Evolutionary conservation across 2,797 vertebrate genomes (phyloP), one percentile per base, ranked within the genome.

Genomic region (Sebastolobus altivelis): DNA sequence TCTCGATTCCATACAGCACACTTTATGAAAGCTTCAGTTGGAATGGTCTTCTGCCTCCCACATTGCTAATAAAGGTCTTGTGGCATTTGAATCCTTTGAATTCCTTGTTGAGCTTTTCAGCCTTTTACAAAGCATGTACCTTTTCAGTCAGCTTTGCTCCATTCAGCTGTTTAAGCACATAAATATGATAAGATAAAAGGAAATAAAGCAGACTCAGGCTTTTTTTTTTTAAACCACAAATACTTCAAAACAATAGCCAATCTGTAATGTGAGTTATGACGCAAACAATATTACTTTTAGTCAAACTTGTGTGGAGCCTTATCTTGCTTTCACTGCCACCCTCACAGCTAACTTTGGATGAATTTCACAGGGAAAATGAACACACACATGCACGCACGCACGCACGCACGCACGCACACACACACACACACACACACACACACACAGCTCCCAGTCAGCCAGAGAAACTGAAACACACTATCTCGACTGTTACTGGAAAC

Each of bases 401-500:
- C 66, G 65, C 58, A 54, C 5, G 46, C 20, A 66, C 49, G 49
- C 52, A 16, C 70, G 27, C 25, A 59, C 27, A 35, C 69, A 65
- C 59, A 58, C 63, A 73, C 75, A 59, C 43, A 63, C 55, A 22
- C 55, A 63, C 66, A 69, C 58, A 71, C 52, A 59, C 65, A 71
- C 29, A 62, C 43, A 72, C 56, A 69, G 35, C 72, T 65, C 71
- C 27, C 9, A 79, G 74, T 81, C 83, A 80, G 49, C 29, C 59
- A 80, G 79, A 56, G 77, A 87, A 83, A 77, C 69, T 77, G 66
- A 91, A 90, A 82, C 79, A 65, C 84, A 75, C 88, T 87, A 84
- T 88, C 88, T 89, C 13, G 27, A 80, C 87, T 72, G 76, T 93
- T 92, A 91, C 93, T 90, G 93, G 92, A 93, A 94, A 89, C 75